phyloP scores from a whole-genome alignment of 2,888 invertebrate species.

The Rotaria sp. region DNA sequence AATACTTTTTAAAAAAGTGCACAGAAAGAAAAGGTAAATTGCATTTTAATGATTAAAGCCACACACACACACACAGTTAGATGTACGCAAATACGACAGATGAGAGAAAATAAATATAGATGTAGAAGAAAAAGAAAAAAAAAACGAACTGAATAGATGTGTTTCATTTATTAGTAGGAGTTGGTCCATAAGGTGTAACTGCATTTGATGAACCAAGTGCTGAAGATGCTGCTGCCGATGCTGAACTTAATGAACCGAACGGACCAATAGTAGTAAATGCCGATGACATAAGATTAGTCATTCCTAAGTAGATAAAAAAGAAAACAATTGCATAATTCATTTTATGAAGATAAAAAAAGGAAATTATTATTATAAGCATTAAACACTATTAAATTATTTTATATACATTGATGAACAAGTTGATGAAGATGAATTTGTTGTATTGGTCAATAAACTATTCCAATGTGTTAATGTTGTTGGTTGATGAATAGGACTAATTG shows the following conservation, averaged over 20 bases:
- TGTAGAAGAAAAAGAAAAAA: neutral
- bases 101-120: neutral
- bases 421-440: neutral
- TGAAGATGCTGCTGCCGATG: neutral
- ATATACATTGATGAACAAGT: neutral
- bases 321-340: neutral
- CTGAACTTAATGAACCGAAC: conserved; percentile 31
- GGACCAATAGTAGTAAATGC: conserved; percentile 39
- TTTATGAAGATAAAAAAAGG: no score
- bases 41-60: neutral
- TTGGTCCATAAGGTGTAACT: neutral
- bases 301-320: neutral
- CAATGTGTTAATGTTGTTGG: neutral
- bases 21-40: neutral
- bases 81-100: neutral
- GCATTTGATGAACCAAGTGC: neutral
- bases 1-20: conserved; percentile 17
- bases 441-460: neutral
- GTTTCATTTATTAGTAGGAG: neutral
- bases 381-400: neutral
- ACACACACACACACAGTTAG: conserved; percentile 7
- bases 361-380: no score
- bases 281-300: conserved; percentile 41
- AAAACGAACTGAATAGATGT: neutral
- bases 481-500: neutral